A percentile compares a stretch with the other conserved stretches of the same genome.
These are phyloP conservation scores for Collichthys lucidus DNA, from an alignment of 2,113 vertebrate genomes.

Conservation along the genomic window DNA sequence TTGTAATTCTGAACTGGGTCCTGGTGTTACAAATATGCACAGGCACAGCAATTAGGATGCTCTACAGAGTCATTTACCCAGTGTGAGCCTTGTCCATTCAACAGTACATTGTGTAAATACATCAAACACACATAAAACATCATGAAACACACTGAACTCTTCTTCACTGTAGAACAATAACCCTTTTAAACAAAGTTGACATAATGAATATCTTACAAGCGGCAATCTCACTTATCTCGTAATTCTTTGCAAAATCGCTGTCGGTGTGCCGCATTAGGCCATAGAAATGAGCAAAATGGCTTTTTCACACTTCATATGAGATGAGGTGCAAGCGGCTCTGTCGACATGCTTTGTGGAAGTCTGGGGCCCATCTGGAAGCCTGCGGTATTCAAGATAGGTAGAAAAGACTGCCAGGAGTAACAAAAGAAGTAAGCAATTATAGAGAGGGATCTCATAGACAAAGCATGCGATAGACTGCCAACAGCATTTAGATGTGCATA, in stretches of 20 bases:
- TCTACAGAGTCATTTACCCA: slow-evolving; percentile 26
- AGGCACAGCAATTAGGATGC: slow-evolving; percentile 29
- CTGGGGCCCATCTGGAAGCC: slow-evolving; percentile 53
- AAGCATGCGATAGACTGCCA: slow-evolving; percentile 44
- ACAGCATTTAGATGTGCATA: slow-evolving; percentile 31
- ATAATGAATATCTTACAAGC: slow-evolving; percentile 30
- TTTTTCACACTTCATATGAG: slow-evolving; percentile 35
- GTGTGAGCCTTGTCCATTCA: slow-evolving; percentile 23
- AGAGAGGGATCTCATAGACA: slow-evolving; percentile 51
- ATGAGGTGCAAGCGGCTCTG: neutral
- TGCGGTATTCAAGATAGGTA: slow-evolving; percentile 47
- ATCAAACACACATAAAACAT: slow-evolving; percentile 23
- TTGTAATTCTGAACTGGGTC: neutral
- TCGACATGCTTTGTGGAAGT: slow-evolving; percentile 42
- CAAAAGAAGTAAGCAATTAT: slow-evolving; percentile 70
- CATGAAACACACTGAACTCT: slow-evolving; percentile 30
- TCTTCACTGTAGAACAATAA: slow-evolving; percentile 5
- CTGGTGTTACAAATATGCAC: slow-evolving; percentile 17
- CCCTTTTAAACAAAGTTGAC: slow-evolving; percentile 10
- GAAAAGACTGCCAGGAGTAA: slow-evolving; percentile 59
- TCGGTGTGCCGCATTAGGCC: neutral
- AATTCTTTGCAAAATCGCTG: slow-evolving; percentile 2
- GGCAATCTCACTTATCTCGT: slow-evolving; percentile 3
- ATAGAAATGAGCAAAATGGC: slow-evolving; percentile 17
- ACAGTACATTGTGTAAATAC: slow-evolving; percentile 10